These are phyloP conservation scores for Cryptus armator DNA, from an alignment of 2,888 invertebrate species.

Conservation along the genomic window DNA sequence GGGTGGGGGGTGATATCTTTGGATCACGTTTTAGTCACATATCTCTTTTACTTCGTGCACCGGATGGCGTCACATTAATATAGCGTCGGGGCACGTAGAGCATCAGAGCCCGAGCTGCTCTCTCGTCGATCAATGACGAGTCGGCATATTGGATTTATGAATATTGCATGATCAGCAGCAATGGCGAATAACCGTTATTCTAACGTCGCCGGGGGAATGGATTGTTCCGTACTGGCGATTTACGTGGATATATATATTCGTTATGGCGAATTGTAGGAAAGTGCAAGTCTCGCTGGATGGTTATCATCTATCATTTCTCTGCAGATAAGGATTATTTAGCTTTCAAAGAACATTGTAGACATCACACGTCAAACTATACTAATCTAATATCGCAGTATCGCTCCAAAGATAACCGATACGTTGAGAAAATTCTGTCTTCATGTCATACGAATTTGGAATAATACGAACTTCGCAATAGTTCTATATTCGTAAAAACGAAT, in stretches of 20 bases:
- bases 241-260: constrained; percentile 24
- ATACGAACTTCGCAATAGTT: constrained; percentile 4
- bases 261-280: constrained; percentile 7
- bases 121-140: constrained; percentile 77
- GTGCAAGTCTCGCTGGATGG: background rate
- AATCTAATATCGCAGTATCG: constrained; percentile 12
- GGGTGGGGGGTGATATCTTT: background rate
- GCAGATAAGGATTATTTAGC: constrained; percentile 2
- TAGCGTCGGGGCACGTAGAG: constrained; percentile 21
- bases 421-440: background rate
- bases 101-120: constrained; percentile 27
- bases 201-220: background rate
- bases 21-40: constrained; percentile 31
- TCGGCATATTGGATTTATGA: constrained; percentile 78
- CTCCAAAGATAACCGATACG: constrained; percentile 28
- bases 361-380: constrained; percentile 30
- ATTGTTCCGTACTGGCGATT: constrained; percentile 31
- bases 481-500: background rate
- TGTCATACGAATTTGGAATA: constrained; percentile 20
- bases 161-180: constrained; percentile 74
- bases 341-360: background rate
- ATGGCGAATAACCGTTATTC: constrained; percentile 40
- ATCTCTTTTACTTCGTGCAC: constrained; percentile 18
- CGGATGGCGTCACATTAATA: constrained; percentile 56
- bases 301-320: background rate